phyloP scores from a whole-genome alignment of 2,797 vertebrate genomes.

The Chaenodraco wilsoni region DNA sequence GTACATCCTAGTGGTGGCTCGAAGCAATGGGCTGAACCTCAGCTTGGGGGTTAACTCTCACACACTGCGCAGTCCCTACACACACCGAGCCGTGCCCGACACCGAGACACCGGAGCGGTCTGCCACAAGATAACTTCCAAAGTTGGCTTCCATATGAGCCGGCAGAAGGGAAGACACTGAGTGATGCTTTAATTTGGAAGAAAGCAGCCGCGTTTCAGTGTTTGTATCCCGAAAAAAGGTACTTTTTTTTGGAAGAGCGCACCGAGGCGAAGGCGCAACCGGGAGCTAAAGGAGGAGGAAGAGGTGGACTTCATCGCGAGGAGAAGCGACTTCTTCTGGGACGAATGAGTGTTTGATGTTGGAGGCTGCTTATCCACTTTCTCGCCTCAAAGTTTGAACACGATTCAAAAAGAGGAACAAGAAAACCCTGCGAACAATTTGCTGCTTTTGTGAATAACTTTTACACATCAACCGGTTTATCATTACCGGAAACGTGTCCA shows the following conservation, averaged over 20 bases:
- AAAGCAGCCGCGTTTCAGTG: constrained; percentile 15
- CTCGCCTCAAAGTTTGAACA: constrained; percentile 67
- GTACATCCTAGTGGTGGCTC: constrained; percentile 90
- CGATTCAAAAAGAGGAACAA: constrained; percentile 7
- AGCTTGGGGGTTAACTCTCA: constrained; percentile 80
- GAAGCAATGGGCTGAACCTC: constrained; percentile 86
- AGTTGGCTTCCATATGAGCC: constrained; percentile 54
- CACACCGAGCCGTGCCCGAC: constrained; percentile 64
- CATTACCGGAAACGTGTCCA: constrained; percentile 62
- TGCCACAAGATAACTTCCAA: constrained; percentile 65
- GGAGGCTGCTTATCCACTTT: constrained; percentile 14
- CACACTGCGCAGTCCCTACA: constrained; percentile 77
- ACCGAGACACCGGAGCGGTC: constrained; percentile 56
- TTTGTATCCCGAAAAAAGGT: constrained; percentile 44
- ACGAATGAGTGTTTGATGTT: constrained; percentile 39
- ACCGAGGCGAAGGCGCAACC: constrained; percentile 63
- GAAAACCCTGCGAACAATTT: constrained; percentile 31
- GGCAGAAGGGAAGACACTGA: constrained; percentile 27
- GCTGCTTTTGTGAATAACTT: constrained; percentile 59
- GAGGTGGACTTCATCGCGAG: constrained; percentile 46
- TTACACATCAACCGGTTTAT: not conserved
- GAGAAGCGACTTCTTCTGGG: constrained; percentile 35
- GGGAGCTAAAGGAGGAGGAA: constrained; percentile 58
- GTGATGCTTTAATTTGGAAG: constrained; percentile 14
- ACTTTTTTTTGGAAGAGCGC: constrained; percentile 67